phyloP scores from a whole-genome alignment of 2,888 invertebrate genomes.

The Pollenia angustigena region DNA sequence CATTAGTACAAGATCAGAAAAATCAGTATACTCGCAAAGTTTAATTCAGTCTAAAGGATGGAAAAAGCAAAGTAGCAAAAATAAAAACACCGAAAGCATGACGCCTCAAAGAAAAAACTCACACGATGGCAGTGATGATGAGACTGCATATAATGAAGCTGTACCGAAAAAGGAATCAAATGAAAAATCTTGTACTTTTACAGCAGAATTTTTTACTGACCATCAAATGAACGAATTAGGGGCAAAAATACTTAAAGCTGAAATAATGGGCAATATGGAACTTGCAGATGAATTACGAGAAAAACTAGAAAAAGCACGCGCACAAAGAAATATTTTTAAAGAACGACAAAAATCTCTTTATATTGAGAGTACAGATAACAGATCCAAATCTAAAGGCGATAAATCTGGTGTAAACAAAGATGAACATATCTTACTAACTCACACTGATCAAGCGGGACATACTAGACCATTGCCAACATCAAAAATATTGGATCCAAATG shows the following conservation, averaged over 20 bases:
- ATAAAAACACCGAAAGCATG: conserved; percentile 72
- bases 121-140: conserved; percentile 3
- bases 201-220: conserved; percentile 86
- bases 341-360: conserved; percentile 66
- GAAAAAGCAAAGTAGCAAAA: conserved; percentile 60
- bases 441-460: conserved; percentile 88
- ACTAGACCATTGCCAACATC: conserved; percentile 86
- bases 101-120: conserved; percentile 22
- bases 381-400: neutral
- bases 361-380: conserved; percentile 40
- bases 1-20: neutral
- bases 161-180: conserved; percentile 46
- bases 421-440: conserved; percentile 88
- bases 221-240: conserved; percentile 95
- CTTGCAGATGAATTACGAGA: conserved; percentile 89
- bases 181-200: conserved; percentile 58
- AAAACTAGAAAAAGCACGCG: conserved; percentile 90
- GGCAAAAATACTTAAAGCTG: conserved; percentile 96
- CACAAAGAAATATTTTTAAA: conserved; percentile 79
- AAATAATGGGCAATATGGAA: conserved; percentile 93
- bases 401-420: conserved; percentile 75
- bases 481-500: conserved; percentile 67
- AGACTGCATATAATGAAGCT: conserved; percentile 58
- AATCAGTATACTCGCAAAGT: conserved; percentile 14
- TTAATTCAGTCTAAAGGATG: conserved; percentile 52